Evolutionary conservation across 2,113 vertebrate genomes (phyloP).

Genomic region (Gallinago media): DNA sequence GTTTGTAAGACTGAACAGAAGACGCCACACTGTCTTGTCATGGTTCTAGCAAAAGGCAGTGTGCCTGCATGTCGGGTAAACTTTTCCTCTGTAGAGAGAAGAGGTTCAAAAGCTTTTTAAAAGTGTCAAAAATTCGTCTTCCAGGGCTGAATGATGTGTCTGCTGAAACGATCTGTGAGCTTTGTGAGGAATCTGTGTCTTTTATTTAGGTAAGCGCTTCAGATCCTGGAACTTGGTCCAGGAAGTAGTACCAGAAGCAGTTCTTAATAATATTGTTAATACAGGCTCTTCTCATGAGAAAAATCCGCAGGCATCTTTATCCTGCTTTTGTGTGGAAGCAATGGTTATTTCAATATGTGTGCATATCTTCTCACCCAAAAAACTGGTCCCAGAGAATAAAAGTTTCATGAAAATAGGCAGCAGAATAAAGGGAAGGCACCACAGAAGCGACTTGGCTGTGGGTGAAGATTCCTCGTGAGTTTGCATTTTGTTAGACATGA

Average conservation of each 20-base stretch:
- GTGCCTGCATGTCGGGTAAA: not conserved
- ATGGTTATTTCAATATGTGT: constrained; percentile 4
- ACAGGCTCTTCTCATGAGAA: constrained; percentile 17
- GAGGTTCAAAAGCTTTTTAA: not conserved
- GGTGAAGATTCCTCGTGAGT: not conserved
- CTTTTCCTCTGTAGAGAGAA: not conserved
- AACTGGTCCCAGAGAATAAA: not conserved
- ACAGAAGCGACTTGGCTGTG: not conserved
- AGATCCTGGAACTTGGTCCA: not conserved
- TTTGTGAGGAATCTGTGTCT: not conserved
- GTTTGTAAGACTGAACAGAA: not conserved
- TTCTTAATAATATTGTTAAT: not conserved
- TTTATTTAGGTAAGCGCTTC: not conserved
- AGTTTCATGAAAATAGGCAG: not conserved
- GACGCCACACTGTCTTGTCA: not conserved
- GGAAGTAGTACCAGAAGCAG: not conserved
- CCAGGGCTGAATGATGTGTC: not conserved
- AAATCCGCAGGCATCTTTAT: not conserved
- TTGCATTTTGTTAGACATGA: constrained; percentile 41
- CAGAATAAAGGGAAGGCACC: not conserved
- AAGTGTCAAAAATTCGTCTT: not conserved
- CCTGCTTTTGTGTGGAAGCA: not conserved
- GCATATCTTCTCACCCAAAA: not conserved
- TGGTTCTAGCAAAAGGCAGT: not conserved
- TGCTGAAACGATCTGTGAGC: not conserved